phyloP scores from a whole-genome alignment of 1,140 invertebrate species.

The Drosophila yakuba region DNA sequence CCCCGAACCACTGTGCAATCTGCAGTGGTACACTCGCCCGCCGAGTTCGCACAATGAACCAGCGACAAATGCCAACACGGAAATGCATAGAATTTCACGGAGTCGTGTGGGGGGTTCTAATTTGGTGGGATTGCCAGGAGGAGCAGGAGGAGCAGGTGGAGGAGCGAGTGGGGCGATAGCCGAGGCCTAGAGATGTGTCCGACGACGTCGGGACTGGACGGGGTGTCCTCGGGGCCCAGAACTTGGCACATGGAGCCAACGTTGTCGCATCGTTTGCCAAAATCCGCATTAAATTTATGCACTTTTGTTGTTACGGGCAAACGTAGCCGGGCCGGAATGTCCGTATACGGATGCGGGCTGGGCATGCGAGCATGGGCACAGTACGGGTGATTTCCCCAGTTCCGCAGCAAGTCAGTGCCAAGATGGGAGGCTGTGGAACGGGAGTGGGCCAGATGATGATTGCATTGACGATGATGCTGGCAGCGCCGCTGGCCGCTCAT shows the following conservation, averaged over 20 bases:
- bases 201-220: slow-evolving; percentile 30
- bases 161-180: slow-evolving; percentile 3
- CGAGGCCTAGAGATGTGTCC: slow-evolving; percentile 47
- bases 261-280: slow-evolving; percentile 79
- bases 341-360: slow-evolving; percentile 21
- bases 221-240: slow-evolving; percentile 26
- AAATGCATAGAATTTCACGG: slow-evolving; percentile 79
- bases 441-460: slow-evolving; percentile 53
- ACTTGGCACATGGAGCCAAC: slow-evolving; percentile 73
- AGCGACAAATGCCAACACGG: slow-evolving; percentile 80
- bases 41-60: slow-evolving; percentile 60
- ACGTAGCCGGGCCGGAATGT: slow-evolving; percentile 67
- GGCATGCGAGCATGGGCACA: background rate
- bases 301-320: slow-evolving; percentile 72
- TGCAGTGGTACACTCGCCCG: slow-evolving; percentile 34
- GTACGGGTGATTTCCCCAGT: slow-evolving; percentile 46
- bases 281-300: slow-evolving; percentile 82
- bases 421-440: slow-evolving; percentile 6
- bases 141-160: too few species aligned
- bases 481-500: slow-evolving; percentile 62
- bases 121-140: background rate
- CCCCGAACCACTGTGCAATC: slow-evolving; percentile 17
- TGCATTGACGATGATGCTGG: slow-evolving; percentile 72
- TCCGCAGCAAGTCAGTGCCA: slow-evolving; percentile 54
- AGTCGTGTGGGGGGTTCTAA: slow-evolving; percentile 24